Evolutionary conservation across 1,140 invertebrate genomes (phyloP), one percentile per base, ranked within the genome.

Genomic region (Plodia interpunctella): DNA sequence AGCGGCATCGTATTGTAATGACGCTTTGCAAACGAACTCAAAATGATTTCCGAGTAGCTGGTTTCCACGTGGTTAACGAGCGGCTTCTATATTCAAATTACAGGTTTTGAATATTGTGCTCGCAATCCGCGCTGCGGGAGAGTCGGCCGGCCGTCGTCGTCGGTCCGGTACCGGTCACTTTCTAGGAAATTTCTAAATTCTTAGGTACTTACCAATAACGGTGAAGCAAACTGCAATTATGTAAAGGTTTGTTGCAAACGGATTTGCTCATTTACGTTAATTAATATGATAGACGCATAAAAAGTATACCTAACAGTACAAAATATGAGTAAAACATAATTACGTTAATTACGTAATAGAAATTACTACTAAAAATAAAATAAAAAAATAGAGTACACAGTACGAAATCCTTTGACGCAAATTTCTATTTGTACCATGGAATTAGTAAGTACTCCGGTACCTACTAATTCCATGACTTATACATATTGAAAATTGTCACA

Each of bases 71-170:
- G 62, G 60, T 58, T 59, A 60, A 65, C 59, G 62, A 67, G 65
- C 63, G 59, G 62, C 68, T 77, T 71, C 72, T 71, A 76, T 81
- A 77, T 77, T 77, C 72, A 81, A 81, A 81, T 78, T 78, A 81
- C 74, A 74, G 71, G 72, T 81, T n/a, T 81, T 77, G 66, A 72
- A 78, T 73, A 15, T 20, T 73, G 75, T 75, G 71, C 65, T 58
- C 66, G 64, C 53, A 62, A 55, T 49, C 57, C 58, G 55, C 68
- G 63, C 71, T 55, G 66, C 72, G 68, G 68, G 70, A 72, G 63
- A 72, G 69, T 68, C 57, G 63, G 50, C 57, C 15, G 38, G 38
- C 38, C 32, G 32, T 9, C 32, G 15, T 32, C 13, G 50, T 35
- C 10, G 28, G 44, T 44, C 57, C 60, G 61, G 52, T 65, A 61